phyloP scores from a whole-genome alignment of 2,888 invertebrate genomes.

The Nemapogon koenigi region DNA sequence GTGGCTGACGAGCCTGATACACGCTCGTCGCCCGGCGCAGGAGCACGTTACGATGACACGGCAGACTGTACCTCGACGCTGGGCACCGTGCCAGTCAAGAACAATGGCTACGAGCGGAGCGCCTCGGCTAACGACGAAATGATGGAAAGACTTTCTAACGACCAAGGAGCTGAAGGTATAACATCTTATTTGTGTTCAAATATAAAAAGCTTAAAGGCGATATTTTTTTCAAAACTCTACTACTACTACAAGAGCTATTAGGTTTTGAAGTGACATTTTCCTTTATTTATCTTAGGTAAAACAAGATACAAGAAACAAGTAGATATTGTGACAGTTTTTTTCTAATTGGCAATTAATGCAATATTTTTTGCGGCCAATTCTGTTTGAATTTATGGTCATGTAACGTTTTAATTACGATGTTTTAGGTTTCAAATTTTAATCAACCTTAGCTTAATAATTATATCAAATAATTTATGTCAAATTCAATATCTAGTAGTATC shows the following conservation, averaged over 20 bases:
- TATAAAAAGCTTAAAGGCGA: too few relatives aligned
- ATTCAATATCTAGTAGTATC: not conserved
- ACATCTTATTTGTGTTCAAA: too few relatives aligned
- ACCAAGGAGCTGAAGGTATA: slow-evolving; percentile 62
- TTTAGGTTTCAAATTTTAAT: not conserved
- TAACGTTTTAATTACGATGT: not conserved
- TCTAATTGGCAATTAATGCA: too few relatives aligned
- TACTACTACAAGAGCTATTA: too few relatives aligned
- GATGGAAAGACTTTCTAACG: slow-evolving; percentile 53
- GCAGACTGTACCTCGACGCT: slow-evolving; percentile 57
- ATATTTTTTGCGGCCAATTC: too few relatives aligned
- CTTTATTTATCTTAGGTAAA: too few relatives aligned
- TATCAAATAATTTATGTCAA: not conserved
- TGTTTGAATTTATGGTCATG: too few relatives aligned
- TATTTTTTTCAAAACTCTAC: too few relatives aligned
- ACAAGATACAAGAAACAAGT: too few relatives aligned
- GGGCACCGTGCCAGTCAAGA: slow-evolving; percentile 51
- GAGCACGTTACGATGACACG: slow-evolving; percentile 46
- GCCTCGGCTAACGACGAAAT: slow-evolving; percentile 48
- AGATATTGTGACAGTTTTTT: too few relatives aligned
- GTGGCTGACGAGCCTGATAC: slow-evolving; percentile 58
- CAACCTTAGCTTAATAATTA: not conserved
- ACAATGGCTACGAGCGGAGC: slow-evolving; percentile 60
- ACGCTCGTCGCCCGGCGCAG: slow-evolving; percentile 54
- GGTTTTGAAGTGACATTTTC: too few relatives aligned